Conservation (phyloP, 2,113 vertebrate species). For the Mirza zaza region DNA sequence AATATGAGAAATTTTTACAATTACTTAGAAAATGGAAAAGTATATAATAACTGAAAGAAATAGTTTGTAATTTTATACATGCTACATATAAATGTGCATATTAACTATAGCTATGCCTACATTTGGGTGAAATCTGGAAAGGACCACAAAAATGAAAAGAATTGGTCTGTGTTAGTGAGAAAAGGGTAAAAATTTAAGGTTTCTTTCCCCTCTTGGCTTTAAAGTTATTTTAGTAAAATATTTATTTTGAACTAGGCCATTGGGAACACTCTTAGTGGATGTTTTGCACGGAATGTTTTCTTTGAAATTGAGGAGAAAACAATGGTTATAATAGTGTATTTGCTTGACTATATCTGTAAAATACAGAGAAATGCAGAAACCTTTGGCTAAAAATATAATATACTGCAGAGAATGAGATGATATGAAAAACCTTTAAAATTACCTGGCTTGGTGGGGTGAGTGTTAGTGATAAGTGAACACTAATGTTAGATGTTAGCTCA, state of each 20-base stretch:
- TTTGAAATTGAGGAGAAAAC: not conserved
- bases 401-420: not conserved
- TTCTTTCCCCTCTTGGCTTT: not conserved
- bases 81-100: not conserved
- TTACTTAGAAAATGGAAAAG: slow-evolving; percentile 18
- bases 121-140: not conserved
- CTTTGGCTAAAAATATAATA: not conserved
- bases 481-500: not conserved
- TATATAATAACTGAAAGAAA: not conserved
- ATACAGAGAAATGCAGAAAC: not conserved
- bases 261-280: not conserved
- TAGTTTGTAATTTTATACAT: not conserved
- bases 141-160: not conserved
- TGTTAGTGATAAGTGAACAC: not conserved
- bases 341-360: not conserved
- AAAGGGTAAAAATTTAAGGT: not conserved
- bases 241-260: not conserved
- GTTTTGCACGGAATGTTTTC: not conserved
- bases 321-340: not conserved
- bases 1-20: not conserved
- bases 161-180: not conserved
- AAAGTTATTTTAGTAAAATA: not conserved
- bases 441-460: not conserved
- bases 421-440: not conserved
- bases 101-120: not conserved